Evolutionary conservation across 2,113 vertebrate species (phyloP).

Genomic region (Ariopsis seemanni): DNA sequence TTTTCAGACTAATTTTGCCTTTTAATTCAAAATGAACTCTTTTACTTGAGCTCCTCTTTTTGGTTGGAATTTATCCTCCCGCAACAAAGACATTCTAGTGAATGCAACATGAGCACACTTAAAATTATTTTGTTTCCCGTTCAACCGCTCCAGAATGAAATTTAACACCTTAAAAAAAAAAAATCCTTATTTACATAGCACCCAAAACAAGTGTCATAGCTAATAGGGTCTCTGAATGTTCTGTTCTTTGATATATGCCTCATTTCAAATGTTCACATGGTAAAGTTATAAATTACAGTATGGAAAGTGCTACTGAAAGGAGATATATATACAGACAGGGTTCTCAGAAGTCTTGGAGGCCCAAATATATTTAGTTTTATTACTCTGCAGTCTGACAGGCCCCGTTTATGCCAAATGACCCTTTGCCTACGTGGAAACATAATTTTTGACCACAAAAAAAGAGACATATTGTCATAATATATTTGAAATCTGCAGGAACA

Average conservation of each 20-base stretch:
- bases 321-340: constrained; percentile 10
- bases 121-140: neutral
- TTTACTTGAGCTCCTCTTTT: neutral
- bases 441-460: neutral
- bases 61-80: neutral
- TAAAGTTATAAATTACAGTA: constrained; percentile 1
- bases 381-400: neutral
- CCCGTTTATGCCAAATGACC: neutral
- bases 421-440: neutral
- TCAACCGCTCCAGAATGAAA: neutral
- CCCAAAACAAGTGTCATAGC: neutral
- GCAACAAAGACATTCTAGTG: neutral
- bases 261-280: neutral
- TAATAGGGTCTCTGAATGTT: neutral
- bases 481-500: neutral
- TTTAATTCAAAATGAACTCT: neutral
- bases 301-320: constrained; percentile 12
- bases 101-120: neutral
- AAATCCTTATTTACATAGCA: neutral
- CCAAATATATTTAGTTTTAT: constrained; percentile 26
- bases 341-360: neutral
- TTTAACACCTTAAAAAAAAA: neutral
- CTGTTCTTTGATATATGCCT: neutral
- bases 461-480: neutral
- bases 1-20: neutral